Conservation (phyloP, 2,888 invertebrate species). For the Drosophila ezoana region DNA sequence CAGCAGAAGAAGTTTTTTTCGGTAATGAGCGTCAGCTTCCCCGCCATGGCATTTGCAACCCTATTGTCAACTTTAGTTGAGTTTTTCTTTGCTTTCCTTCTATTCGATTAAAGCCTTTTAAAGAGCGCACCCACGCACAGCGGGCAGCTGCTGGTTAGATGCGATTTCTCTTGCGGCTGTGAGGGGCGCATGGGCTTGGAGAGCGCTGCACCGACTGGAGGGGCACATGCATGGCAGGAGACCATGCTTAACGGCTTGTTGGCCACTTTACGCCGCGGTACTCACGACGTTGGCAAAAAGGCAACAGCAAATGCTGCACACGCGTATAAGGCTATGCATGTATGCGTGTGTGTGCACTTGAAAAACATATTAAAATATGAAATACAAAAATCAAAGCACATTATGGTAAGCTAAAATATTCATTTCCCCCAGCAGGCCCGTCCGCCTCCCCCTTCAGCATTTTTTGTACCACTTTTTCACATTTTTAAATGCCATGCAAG, state of each 20-base stretch:
- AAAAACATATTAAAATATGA: conserved; percentile 42
- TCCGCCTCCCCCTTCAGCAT: not conserved
- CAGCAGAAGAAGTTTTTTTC: conserved; percentile 26
- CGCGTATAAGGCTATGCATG: not conserved
- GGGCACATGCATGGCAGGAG: conserved; percentile 45
- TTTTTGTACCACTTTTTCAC: conserved; percentile 3
- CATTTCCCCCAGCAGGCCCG: not conserved
- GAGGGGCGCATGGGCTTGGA: no score
- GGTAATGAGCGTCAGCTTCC: conserved; percentile 46
- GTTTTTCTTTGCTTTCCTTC: conserved; percentile 19
- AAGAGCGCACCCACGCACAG: conserved; percentile 19
- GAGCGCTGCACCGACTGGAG: conserved; percentile 1
- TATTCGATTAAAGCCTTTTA: conserved; percentile 35
- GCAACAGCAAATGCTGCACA: conserved; percentile 40
- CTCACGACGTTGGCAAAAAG: conserved; percentile 40
- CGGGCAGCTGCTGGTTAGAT: conserved; percentile 6
- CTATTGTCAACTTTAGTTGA: conserved; percentile 46
- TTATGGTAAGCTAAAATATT: conserved; percentile 49
- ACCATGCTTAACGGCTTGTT: conserved; percentile 75
- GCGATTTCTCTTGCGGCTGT: conserved; percentile 5
- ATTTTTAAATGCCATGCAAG: conserved; percentile 45
- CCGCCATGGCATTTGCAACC: conserved; percentile 31
- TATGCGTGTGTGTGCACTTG: conserved; percentile 27
- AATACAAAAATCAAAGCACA: conserved; percentile 56
- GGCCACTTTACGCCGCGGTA: conserved; percentile 74